Evolutionary conservation across 2,888 invertebrate genomes (phyloP).

Genomic region (Schizotus pectinicornis): DNA sequence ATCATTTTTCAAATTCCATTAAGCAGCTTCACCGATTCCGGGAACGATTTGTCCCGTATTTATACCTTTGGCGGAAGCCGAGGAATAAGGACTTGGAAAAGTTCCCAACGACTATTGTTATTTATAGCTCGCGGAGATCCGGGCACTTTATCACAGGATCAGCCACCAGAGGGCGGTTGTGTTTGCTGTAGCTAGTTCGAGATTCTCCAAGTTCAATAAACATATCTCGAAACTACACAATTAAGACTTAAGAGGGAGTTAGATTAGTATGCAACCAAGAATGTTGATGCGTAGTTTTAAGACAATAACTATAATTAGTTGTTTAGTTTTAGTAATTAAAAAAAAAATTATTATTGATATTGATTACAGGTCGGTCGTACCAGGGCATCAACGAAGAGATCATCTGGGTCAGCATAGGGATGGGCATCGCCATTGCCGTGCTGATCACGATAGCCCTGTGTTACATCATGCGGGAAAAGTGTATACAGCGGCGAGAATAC

Average conservation of each 20-base stretch:
- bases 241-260: background rate
- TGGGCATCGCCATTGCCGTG: constrained; percentile 82
- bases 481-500: constrained; percentile 75
- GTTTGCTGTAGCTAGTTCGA: too few species aligned
- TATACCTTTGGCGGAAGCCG: too few species aligned
- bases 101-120: too few species aligned
- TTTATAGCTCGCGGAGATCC: too few species aligned
- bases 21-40: too few species aligned
- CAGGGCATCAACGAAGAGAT: constrained; percentile 88
- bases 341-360: background rate
- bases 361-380: constrained; percentile 74
- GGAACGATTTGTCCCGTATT: too few species aligned
- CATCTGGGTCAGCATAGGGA: constrained; percentile 88
- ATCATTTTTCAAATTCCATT: too few species aligned
- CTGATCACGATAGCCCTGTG: constrained; percentile 83
- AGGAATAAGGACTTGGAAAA: too few species aligned
- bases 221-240: background rate
- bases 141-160: too few species aligned
- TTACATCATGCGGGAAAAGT: constrained; percentile 82
- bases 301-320: too few species aligned
- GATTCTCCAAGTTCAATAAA: background rate
- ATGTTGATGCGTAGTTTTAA: background rate
- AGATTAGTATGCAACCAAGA: background rate
- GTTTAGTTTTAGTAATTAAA: too few species aligned
- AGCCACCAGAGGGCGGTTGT: too few species aligned